Percentiles rank a stretch among this genome's conserved stretches.
Conservation (phyloP, 2,888 invertebrate species). For the Pterostichus niger region DNA sequence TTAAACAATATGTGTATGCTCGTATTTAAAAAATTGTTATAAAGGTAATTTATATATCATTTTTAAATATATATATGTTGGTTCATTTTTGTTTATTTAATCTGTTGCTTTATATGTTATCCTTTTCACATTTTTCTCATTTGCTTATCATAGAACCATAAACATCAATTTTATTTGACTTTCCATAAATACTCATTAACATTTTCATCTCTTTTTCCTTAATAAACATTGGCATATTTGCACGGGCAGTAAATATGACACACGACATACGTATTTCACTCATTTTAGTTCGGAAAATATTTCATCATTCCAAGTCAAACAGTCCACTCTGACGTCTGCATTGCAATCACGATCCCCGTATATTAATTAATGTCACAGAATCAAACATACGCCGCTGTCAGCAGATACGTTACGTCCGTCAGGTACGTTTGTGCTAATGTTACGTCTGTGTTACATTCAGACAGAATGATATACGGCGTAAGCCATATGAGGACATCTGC, state of each 20-base stretch:
- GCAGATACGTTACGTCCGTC: constrained; percentile 19
- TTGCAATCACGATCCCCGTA: constrained; percentile 9
- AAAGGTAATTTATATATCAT: too few relatives aligned
- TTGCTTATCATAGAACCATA: background rate
- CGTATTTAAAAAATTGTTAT: too few relatives aligned
- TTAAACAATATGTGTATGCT: too few relatives aligned
- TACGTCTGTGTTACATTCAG: background rate
- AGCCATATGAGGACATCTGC: background rate
- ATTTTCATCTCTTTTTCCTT: constrained; percentile 16
- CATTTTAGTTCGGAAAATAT: constrained; percentile 17
- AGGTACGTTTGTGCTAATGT: background rate
- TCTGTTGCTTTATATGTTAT: background rate
- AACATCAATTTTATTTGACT: background rate
- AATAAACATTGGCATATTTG: constrained; percentile 8
- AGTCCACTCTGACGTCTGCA: constrained; percentile 10
- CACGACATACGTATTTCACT: constrained; percentile 9
- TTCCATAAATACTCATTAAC: background rate
- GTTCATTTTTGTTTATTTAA: background rate
- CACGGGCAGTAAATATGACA: constrained; percentile 18
- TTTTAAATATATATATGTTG: too few relatives aligned
- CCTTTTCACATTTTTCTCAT: constrained; percentile 2
- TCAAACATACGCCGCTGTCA: constrained; percentile 31
- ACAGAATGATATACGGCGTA: constrained; percentile 9
- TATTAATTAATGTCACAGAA: constrained; percentile 22
- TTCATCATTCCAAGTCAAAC: constrained; percentile 34